These are phyloP conservation scores for Amazona guildingii DNA, from an alignment of 2,113 vertebrate genomes.

Conservation along the genomic window DNA sequence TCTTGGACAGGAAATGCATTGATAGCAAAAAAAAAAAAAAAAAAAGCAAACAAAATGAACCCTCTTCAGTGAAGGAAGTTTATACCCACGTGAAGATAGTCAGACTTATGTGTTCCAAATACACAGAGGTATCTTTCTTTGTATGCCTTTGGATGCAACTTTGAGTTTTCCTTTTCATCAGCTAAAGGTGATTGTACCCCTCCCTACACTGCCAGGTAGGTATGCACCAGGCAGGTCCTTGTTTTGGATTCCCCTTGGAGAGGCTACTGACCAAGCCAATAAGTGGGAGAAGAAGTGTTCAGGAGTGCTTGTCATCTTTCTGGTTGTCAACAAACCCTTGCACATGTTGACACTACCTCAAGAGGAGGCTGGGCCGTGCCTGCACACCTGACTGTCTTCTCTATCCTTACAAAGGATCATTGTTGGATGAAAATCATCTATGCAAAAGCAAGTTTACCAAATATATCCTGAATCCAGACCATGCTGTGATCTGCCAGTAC, in stretches of 20 bases:
- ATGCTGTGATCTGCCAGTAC: background rate
- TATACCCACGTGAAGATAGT: background rate
- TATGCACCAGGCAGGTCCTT: background rate
- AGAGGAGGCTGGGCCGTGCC: background rate
- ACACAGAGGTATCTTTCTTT: background rate
- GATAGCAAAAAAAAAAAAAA: background rate
- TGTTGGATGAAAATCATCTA: background rate
- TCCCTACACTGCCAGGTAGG: background rate
- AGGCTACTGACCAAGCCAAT: background rate
- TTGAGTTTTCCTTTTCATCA: background rate
- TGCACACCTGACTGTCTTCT: background rate
- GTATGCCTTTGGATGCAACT: background rate
- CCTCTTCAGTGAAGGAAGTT: background rate
- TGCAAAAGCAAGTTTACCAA: background rate
- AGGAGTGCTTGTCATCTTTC: background rate
- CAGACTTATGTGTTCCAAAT: background rate
- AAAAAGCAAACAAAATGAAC: background rate
- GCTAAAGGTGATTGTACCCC: background rate
- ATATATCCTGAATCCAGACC: background rate
- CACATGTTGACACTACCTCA: background rate
- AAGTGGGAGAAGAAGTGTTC: background rate
- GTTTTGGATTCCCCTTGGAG: background rate
- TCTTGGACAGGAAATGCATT: background rate
- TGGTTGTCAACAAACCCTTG: background rate
- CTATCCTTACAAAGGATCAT: background rate